Base-by-base conservation (phyloP, 2,888 invertebrate species). In the Saturnia japonica region DNA sequence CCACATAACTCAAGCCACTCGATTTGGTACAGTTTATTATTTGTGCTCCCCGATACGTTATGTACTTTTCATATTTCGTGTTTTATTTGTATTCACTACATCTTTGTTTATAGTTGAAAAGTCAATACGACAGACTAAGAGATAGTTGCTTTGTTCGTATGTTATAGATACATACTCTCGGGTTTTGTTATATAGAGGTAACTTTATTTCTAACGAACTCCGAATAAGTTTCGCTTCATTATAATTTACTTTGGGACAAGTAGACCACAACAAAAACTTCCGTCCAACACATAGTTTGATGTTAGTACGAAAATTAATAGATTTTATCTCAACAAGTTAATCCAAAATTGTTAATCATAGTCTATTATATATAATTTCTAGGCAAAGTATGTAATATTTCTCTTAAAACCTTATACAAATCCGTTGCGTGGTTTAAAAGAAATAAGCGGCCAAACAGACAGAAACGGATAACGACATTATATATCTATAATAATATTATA, bases 11-110 rank as follows among this genome's bases (percentile, higher is more conserved):
- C 92, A 93, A 84, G 85, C 88, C 90, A 91, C 90, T 91, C 91
- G 92, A 93, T 93, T 91, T 90, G 88, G 86, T 90, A 85, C 82
- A 90, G 89, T 92, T 89, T 93, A 91, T 93, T 92, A 92, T 93
- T 91, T 90, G 90, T 87, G 82, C 81, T 81, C 78, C 75, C 73
- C 81, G 80, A 83, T 87, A 85, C 83, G 74, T 64, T 68, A 72
- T 73, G 72, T 72, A 72, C 62, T 74, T 76, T 86, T 84, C 83
- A 85, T 88, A 86, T 88, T 85, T 82, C 75, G 81, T 86, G 74
- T 84, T 88, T 88, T 87, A 88, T 88, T 84, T 80, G 84, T 74
- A 74, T 74, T 73, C 76, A 80, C 82, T 84, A 81, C 78, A 84
- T 87, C 85, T 85, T 85, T 85, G 85, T 87, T 86, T 79, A 74